phyloP scores from a whole-genome alignment of 1,140 invertebrate species.

The Hycleus phaleratus region DNA sequence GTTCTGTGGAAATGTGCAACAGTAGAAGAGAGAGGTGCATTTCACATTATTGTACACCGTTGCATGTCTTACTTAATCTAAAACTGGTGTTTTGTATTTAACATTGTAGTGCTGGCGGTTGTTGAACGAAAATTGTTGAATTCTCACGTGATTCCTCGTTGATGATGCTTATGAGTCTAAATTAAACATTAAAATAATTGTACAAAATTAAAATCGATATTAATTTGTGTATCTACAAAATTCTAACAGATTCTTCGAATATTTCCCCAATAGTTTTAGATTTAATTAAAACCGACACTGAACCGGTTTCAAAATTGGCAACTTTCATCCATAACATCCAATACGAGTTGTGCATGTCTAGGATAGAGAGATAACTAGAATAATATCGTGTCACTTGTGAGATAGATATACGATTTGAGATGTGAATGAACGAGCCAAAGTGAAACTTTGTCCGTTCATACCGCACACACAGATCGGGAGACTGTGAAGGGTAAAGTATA shows the following conservation, averaged over 20 bases:
- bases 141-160: conserved; percentile 11
- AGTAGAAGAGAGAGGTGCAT: neutral
- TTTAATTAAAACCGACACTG: conserved; percentile 20
- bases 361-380: no score
- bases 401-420: no score
- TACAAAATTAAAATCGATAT: no score
- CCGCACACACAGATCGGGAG: no score
- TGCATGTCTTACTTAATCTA: conserved; percentile 11
- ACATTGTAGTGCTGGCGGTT: neutral
- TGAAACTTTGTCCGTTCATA: conserved; percentile 18
- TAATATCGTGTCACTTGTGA: no score
- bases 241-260: conserved; percentile 12
- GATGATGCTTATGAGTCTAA: no score
- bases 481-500: conserved; percentile 13
- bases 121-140: conserved; percentile 6
- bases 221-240: no score
- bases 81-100: conserved; percentile 2
- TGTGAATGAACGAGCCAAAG: conserved; percentile 9
- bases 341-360: neutral
- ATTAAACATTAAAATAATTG: no score
- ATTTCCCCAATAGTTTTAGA: conserved; percentile 24
- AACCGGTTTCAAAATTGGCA: no score
- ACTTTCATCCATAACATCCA: no score
- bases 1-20: conserved; percentile 1
- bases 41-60: conserved; percentile 7